Percentiles rank a stretch among this genome's conserved stretches.
phyloP scores from a whole-genome alignment of 2,113 vertebrate species.

The Mungos mungo region DNA sequence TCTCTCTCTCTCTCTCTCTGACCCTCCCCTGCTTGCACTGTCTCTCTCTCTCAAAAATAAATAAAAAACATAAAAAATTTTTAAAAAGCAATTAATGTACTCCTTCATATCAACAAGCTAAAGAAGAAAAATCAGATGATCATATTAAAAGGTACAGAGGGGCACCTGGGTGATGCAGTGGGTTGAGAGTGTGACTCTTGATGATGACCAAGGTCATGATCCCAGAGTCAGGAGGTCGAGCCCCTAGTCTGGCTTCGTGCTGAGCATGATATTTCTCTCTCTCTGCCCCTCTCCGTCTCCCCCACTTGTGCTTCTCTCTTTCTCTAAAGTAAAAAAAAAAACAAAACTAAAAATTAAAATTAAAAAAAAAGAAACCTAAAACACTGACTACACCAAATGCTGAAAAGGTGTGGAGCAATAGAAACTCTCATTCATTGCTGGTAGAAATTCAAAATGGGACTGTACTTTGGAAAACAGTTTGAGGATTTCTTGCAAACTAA shows the following conservation, averaged over 20 bases:
- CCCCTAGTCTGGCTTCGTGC: no score
- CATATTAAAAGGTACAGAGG: not conserved
- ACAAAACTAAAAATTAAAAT: not conserved
- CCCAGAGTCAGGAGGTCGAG: no score
- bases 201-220: no score
- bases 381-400: not conserved
- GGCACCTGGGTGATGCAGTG: no score
- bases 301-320: not conserved
- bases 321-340: not conserved
- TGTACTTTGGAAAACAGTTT: not conserved
- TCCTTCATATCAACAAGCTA: not conserved
- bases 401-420: not conserved
- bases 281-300: no score
- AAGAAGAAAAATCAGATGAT: conserved; percentile 1
- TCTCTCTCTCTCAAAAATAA: no score
- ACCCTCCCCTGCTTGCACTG: no score
- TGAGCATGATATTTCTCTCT: no score
- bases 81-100: not conserved
- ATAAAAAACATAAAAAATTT: no score
- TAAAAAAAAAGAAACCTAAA: not conserved
- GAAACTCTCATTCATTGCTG: not conserved
- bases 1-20: no score
- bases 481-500: not conserved
- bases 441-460: not conserved
- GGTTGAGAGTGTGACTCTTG: no score